Percentiles rank a stretch among this genome's conserved stretches.
These are phyloP conservation scores for Scaptodrosophila latifasciaeformis DNA, from an alignment of 2,888 invertebrate genomes.

Conservation along the genomic window DNA sequence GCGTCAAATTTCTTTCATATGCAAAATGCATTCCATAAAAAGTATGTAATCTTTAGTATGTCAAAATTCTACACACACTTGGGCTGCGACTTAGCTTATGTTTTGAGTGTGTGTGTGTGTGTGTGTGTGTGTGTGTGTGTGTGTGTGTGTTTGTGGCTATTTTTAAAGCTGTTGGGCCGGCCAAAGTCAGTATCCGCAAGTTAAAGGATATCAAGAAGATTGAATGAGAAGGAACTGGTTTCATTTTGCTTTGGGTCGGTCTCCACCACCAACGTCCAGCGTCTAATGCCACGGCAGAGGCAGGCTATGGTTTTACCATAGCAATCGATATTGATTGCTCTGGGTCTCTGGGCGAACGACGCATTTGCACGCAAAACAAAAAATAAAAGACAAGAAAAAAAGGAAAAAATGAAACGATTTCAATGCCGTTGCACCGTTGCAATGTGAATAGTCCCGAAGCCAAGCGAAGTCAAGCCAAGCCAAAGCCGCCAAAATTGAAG, in stretches of 20 bases:
- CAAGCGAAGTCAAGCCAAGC: too few species aligned
- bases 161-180: neutral
- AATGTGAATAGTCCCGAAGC: neutral
- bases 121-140: slow-evolving; percentile 1
- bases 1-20: too few species aligned
- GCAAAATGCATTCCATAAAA: too few species aligned
- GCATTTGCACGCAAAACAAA: neutral
- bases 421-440: neutral
- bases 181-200: neutral
- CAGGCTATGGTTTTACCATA: neutral
- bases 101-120: too few species aligned
- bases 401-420: neutral
- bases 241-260: neutral
- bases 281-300: neutral
- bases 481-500: too few species aligned
- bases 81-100: too few species aligned
- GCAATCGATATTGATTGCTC: slow-evolving; percentile 58
- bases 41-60: too few species aligned
- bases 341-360: slow-evolving; percentile 60
- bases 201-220: neutral
- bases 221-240: neutral
- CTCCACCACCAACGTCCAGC: neutral
- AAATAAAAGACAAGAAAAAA: too few species aligned
- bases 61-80: too few species aligned
- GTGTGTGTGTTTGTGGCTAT: too few species aligned